Evolutionary conservation across 2,113 vertebrate species (phyloP).

Genomic region (Cisticola juncidis): DNA sequence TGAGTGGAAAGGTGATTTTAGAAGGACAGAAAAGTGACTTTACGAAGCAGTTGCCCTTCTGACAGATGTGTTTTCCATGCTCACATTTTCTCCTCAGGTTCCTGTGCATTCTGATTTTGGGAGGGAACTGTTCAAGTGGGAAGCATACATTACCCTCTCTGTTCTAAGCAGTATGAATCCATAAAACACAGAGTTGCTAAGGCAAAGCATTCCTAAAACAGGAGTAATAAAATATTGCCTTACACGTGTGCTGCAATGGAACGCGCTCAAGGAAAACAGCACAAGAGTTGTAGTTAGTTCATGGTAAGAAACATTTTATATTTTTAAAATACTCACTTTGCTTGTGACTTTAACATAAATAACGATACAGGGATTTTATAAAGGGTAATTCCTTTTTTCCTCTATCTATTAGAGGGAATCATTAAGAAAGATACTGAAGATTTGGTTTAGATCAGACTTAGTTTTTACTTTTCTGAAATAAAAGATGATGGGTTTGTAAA

Average conservation of each 20-base stretch:
- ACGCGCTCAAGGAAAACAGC: not conserved
- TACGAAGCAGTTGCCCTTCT: not conserved
- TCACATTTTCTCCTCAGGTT: not conserved
- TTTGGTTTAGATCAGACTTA: not conserved
- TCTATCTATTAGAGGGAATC: not conserved
- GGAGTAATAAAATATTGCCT: not conserved
- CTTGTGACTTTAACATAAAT: not conserved
- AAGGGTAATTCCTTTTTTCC: not conserved
- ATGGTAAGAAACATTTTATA: conserved; percentile 9
- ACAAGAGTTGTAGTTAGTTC: not conserved
- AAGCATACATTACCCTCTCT: not conserved
- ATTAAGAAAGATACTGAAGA: not conserved
- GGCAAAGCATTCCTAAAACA: not conserved
- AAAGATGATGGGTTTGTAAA: not conserved
- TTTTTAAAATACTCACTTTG: not conserved
- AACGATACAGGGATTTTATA: not conserved
- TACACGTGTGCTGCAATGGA: not conserved
- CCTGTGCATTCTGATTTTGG: conserved; percentile 8
- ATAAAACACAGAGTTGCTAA: not conserved
- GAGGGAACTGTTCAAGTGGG: conserved; percentile 9
- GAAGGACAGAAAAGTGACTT: not conserved
- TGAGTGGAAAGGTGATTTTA: not conserved
- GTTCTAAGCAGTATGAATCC: not conserved
- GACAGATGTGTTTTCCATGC: conserved; percentile 28
- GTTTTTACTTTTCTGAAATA: not conserved